Conservation (phyloP, 1,140 invertebrate species). For the Heliconius hermathena region DNA sequence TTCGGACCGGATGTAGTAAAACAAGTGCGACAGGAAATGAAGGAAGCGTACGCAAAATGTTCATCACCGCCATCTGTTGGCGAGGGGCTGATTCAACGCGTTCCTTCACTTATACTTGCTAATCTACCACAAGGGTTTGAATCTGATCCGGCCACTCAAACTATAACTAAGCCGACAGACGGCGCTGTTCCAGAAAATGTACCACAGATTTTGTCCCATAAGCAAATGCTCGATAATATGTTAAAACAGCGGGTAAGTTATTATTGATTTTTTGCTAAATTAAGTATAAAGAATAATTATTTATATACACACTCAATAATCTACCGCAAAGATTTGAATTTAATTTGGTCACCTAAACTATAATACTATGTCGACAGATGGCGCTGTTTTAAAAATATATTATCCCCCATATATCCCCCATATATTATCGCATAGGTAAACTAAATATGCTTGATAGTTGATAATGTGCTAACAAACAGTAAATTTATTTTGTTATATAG, state of each 20-base stretch:
- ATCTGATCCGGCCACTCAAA: conserved; percentile 69
- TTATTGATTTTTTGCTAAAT: too few relatives aligned
- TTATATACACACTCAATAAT: too few relatives aligned
- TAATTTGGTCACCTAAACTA: too few relatives aligned
- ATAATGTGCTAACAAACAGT: too few relatives aligned
- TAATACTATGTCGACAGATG: too few relatives aligned
- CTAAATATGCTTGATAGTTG: too few relatives aligned
- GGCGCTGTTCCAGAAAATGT: conserved; percentile 48
- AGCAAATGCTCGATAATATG: conserved; percentile 35
- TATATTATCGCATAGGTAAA: too few relatives aligned
- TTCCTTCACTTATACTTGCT: conserved; percentile 59
- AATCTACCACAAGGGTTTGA: conserved; percentile 69
- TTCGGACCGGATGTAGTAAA: conserved; percentile 85
- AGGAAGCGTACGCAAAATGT: conserved; percentile 84
- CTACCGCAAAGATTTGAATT: too few relatives aligned
- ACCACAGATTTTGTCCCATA: conserved; percentile 56
- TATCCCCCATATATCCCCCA: too few relatives aligned
- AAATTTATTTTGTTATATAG: too few relatives aligned
- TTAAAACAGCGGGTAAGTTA: background rate
- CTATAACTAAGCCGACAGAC: conserved; percentile 69
- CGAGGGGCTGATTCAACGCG: conserved; percentile 53
- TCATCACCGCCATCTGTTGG: conserved; percentile 75
- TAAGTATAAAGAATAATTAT: too few relatives aligned
- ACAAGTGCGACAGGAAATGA: conserved; percentile 86
- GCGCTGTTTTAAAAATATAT: too few relatives aligned